These are phyloP conservation scores for Paramormyrops kingsleyae DNA, from an alignment of 2,113 vertebrate species.

Conservation along the genomic window DNA sequence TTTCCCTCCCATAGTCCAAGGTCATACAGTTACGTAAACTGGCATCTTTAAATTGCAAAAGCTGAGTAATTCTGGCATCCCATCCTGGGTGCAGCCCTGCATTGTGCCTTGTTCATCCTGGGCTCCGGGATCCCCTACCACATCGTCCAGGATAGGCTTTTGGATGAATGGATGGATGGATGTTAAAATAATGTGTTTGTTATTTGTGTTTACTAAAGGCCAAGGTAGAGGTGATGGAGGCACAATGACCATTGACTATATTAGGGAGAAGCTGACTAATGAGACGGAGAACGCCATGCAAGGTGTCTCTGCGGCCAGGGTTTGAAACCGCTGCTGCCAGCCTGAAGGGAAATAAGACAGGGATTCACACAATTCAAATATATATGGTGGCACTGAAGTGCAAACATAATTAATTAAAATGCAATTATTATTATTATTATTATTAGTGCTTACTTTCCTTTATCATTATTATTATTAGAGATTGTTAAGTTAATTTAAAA, in stretches of 20 bases:
- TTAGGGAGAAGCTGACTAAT: not conserved
- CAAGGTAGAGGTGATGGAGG: not conserved
- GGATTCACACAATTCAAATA: not conserved
- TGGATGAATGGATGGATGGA: not conserved
- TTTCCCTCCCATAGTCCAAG: not conserved
- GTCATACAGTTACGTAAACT: not conserved
- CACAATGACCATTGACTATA: not conserved
- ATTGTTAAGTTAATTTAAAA: not conserved
- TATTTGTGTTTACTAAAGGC: not conserved
- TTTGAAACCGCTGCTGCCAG: not conserved
- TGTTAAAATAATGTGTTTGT: not conserved
- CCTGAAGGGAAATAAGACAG: not conserved
- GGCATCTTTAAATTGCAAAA: not conserved
- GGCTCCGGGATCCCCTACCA: not conserved
- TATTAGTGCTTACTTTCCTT: not conserved
- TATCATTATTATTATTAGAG: not conserved
- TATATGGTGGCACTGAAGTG: not conserved
- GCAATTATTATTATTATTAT: not conserved
- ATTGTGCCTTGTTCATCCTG: not conserved
- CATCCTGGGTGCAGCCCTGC: not conserved
- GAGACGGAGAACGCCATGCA: not conserved
- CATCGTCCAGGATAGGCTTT: not conserved
- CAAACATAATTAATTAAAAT: not conserved
- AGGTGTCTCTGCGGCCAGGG: not conserved
- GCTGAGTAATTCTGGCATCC: not conserved